Evolutionary conservation across 2,888 invertebrate genomes (phyloP), one percentile per base, ranked within the genome.

Genomic region (Apotomis turbidana): DNA sequence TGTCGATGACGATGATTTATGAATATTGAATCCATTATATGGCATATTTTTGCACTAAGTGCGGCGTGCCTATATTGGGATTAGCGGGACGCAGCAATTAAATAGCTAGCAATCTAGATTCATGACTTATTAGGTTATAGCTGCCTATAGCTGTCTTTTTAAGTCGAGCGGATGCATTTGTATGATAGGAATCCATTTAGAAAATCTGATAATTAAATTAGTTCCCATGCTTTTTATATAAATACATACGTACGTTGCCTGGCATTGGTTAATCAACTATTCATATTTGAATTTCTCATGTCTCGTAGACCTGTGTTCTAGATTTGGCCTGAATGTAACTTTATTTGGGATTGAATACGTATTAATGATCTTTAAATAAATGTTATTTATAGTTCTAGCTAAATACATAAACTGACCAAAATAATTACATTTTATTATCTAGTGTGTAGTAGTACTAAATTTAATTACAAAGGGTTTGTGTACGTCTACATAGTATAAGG

Each of bases 1-100:
- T 58, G 63, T 54, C 68, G 63, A 54, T 63, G 68, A 62, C 44
- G 71, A 72, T 68, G 68, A 72, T 72, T 72, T 72, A 72, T 72
- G 54, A 72, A 72, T 72, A 72, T 72, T 72, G 63, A 68, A 72
- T 72, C 58, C 63, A 72, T 72, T 63, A 72, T 72, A 62, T 72
- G 58, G 51, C 72, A 68, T 63, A 72, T 72, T 72, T 68, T 72
- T 72, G 72, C 63, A 58, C 63, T 68, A 52, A 63, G 60, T 68
- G 68, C 58, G 12, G 38, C 58, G 49, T 63, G 72, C 68, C 72
- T 72, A 63, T 72, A 72, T 72, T 72, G 57, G 63, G 72, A 60
- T 67, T 62, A 72, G 68, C 71, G 71, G 67, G 67, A 68, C 66
- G 62, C 58, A 46, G 68, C 68, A 72, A 68, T 72, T 72, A 68